Evolutionary conservation across 2,113 vertebrate species (phyloP).

Genomic region (Odontophorus gujanensis): DNA sequence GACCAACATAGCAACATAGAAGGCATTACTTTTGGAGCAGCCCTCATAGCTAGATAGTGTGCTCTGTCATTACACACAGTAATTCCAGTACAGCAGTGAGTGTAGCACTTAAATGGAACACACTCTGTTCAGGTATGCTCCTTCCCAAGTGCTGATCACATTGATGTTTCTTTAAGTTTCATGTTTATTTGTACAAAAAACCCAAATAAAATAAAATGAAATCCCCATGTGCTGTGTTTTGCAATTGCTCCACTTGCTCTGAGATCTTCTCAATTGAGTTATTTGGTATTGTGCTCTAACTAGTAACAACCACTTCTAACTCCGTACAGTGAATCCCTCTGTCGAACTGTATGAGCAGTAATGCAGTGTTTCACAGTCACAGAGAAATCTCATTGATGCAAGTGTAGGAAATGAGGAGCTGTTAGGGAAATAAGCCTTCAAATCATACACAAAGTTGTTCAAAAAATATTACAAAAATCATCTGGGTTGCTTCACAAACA

Average conservation of each 20-base stretch:
- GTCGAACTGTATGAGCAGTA: background rate
- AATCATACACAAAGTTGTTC: background rate
- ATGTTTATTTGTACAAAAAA: background rate
- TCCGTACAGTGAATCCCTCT: background rate
- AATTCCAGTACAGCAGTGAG: background rate
- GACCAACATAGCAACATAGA: no score
- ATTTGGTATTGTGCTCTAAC: background rate
- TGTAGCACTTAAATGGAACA: background rate
- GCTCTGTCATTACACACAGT: background rate
- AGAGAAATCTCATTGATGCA: background rate
- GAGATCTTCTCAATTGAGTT: background rate
- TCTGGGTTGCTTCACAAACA: background rate
- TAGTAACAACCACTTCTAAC: background rate
- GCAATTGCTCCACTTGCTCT: background rate
- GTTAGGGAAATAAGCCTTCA: background rate
- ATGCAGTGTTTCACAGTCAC: background rate
- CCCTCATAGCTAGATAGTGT: background rate
- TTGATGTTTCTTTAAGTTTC: background rate
- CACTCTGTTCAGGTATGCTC: background rate
- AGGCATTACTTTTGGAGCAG: no score
- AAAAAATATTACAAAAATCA: background rate
- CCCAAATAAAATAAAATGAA: background rate
- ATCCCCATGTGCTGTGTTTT: background rate
- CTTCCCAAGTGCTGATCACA: background rate
- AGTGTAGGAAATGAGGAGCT: background rate